Percentiles rank a stretch among this genome's conserved stretches.
Conservation (phyloP, 1,140 invertebrate genomes). For the Acromyrmex echinatior region DNA sequence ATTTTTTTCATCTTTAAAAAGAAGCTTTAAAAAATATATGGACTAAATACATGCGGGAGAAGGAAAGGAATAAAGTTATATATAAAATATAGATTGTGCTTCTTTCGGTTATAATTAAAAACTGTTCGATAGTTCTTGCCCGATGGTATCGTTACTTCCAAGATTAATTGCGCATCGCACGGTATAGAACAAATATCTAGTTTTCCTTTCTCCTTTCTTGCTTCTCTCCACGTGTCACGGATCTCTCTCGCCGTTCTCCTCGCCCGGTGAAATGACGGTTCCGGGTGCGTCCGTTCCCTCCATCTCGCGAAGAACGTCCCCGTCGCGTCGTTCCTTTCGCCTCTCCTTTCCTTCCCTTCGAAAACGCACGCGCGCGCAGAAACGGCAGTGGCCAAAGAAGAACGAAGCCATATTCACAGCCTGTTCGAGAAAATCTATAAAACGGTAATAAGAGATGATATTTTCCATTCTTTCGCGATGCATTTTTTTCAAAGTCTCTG, state of each 20-base stretch:
- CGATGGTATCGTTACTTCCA: not conserved
- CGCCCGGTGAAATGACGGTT: conserved; percentile 73
- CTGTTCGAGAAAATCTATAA: conserved; percentile 12
- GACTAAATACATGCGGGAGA: not conserved
- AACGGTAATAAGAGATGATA: not conserved
- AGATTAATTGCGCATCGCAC: conserved; percentile 49
- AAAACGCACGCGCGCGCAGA: conserved; percentile 52
- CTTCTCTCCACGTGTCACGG: conserved; percentile 68
- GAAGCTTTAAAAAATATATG: not conserved
- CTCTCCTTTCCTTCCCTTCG: conserved; percentile 67
- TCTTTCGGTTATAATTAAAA: conserved; percentile 24
- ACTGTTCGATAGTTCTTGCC: conserved; percentile 4
- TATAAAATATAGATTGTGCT: conserved; percentile 3
- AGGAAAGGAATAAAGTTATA: not conserved
- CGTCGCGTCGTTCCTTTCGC: conserved; percentile 54
- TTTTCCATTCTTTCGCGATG: not conserved
- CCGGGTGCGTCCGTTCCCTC: conserved; percentile 65
- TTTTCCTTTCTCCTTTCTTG: conserved; percentile 69
- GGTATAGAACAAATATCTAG: conserved; percentile 43
- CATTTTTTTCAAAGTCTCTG: not conserved
- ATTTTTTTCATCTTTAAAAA: not conserved
- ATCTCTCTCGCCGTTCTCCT: conserved; percentile 68
- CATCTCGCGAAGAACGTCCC: conserved; percentile 33
- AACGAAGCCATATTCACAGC: conserved; percentile 24
- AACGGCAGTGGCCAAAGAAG: conserved; percentile 26